Evolutionary conservation across 2,113 vertebrate genomes (phyloP), one percentile per base, ranked within the genome.

Genomic region (Leiothrix lutea): DNA sequence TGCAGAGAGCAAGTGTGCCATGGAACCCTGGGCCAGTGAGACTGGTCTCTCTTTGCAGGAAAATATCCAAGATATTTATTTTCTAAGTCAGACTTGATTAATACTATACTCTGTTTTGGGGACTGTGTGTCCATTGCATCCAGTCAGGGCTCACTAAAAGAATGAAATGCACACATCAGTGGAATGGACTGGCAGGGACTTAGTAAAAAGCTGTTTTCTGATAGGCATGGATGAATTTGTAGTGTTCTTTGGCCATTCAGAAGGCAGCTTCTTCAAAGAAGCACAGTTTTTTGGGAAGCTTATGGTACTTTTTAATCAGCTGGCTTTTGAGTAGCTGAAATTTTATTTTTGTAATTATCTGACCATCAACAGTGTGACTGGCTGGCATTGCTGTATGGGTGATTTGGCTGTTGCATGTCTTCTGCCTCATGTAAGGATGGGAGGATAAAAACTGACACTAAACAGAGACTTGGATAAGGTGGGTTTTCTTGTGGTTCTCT

Each of bases 301-400:
- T 93, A 95, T 48, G 97, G 95, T 96, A 95, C 92, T 96, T 95
- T 94, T 85, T 86, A 81, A 87, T 90, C 82, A 80, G 72, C 86
- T 90, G 78, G 73, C 60, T 95, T 94, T 96, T 89, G 50, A 90
- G 84, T 47, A 95, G 95, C 84, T 95, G 85, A 92, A 74, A 91
- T 58, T 70, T 88, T 97, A 95, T 97, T 97, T 97, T 97, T 96
- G 44, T 97, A 97, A 90, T 58, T 65, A 93, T 58, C 75, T 40
- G 40, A 74, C 71, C 86, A 19, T 22, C 1, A 4, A 26, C 65
- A 89, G 73, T 28, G 80, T 54, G 86, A 65, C 60, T 70, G 84
- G 79, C 72, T 88, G 80, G 75, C 88, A 81, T 78, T 4, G 28
- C 71, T 92, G 19, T n/a, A 0, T 60, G 80, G 72, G 36, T 62